Base-by-base conservation (phyloP, 2,113 vertebrate species). In the Uria lomvia region DNA sequence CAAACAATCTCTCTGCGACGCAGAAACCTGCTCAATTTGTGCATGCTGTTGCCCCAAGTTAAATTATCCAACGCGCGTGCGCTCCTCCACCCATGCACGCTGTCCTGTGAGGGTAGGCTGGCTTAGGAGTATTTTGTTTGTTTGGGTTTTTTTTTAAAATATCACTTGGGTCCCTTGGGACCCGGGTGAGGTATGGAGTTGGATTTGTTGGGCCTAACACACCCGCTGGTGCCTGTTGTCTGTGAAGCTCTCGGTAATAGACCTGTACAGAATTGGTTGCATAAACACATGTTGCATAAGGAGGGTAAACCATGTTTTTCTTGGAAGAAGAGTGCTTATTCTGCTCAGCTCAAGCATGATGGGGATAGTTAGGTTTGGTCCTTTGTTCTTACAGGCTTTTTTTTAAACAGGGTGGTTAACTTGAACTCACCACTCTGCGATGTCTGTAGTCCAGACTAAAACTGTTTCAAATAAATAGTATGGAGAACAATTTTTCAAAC, bases 161-260 rank as follows among this genome's bases (percentile, higher is more conserved):
- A 27, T 42, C 7, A 4, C 5, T 49, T 8, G 27, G 8, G 23
- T 68, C 27, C 8, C 26, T 38, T 92, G 47, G 47, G 19, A 52
- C 7, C 20, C 76, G 53, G 19, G 5, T 27, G 13, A 66, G 50
- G 24, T 10, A 5, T 0, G 0, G 77, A 50, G 43, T 38, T 49
- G n/a, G 5, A 15, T 74, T 88, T 85, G 21, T 67, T 60, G 42
- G 59, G 38, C 21, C 7, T 6, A 23, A 27, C 15, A 16, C 10
- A 11, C 22, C 15, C 14, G 5, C 8, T 65, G 55, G 13, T 81
- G n/a, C 15, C 42, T 73, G 5, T 58, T 73, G 12, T 47, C 34
- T 78, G 32, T 2, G 2, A 43, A 49, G 12, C 53, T 80, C 63
- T 55, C 26, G 26, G 14, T 8, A 13, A 8, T 12, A 60, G 20